phyloP scores from a whole-genome alignment of 2,888 invertebrate species.

The Neocrepidodera transversa region DNA sequence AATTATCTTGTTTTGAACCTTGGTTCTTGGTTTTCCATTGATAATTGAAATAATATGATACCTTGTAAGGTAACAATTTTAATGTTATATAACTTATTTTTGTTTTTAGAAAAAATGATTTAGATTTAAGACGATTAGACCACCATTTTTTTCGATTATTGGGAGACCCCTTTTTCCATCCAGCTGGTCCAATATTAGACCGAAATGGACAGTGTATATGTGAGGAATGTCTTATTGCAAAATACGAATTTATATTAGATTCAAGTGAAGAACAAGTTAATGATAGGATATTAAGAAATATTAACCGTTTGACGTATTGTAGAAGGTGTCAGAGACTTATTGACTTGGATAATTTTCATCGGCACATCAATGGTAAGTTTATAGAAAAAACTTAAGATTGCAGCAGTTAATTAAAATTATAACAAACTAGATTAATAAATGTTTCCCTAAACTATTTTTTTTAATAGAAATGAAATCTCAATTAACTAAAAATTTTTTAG shows the following conservation, averaged over 20 bases:
- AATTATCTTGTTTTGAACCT: no score
- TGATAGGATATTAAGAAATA: conserved; percentile 34
- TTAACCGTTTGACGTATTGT: conserved; percentile 39
- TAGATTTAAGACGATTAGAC: conserved; percentile 51
- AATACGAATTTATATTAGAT: conserved; percentile 48
- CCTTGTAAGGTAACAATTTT: no score
- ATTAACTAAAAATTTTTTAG: conserved; percentile 31
- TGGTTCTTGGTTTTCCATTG: no score
- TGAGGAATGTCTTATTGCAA: conserved; percentile 55
- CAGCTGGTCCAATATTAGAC: conserved; percentile 52
- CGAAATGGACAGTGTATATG: conserved; percentile 55
- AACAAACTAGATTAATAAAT: no score
- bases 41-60: no score
- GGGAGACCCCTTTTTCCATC: conserved; percentile 48
- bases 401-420: no score
- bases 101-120: conserved; percentile 49
- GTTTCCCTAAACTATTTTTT: no score
- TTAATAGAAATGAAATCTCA: no score
- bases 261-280: conserved; percentile 36
- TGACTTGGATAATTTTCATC: conserved; percentile 47
- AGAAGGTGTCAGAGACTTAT: conserved; percentile 42
- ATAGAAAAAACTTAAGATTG: background rate
- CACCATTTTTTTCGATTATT: conserved; percentile 53
- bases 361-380: conserved; percentile 46
- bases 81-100: no score